Base-by-base conservation (phyloP, 2,113 vertebrate genomes). In the Tetrax tetrax region DNA sequence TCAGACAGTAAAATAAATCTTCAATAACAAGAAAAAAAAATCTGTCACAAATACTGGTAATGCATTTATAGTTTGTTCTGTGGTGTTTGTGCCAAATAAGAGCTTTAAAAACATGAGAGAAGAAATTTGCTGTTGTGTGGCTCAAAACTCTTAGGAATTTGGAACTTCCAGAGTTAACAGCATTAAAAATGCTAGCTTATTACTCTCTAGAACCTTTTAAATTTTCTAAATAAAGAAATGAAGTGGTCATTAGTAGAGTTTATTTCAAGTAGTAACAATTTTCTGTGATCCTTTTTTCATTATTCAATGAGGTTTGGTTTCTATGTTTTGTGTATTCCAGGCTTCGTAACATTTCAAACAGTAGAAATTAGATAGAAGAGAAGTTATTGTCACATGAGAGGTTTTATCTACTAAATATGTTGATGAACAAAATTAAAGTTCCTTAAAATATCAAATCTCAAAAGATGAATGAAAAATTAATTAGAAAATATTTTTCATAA, bases 1-100 rank as follows among this genome's bases (percentile, higher is more conserved):
- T 89, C 88, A 86, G 83, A 59, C 64, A 90, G 80, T 83, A 74
- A 91, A 95, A 94, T 92, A 95, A 87, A 80, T 72, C 63, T 87
- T 76, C 75, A 38, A 64, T 90, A 94, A 75, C 50, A 92, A 82
- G 87, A 74, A 68, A 80, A 56, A 65, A 28, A 78, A 83, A n/a
- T 37, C 87, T 91, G 64, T 72, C 89, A 89, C 57, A 66, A 77
- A 56, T 64, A 9, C 48, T 61, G 31, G 28, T 83, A 70, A 53
- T 69, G 54, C 43, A 91, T 96, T 68, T 87, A 27, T 37, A 70
- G 43, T 63, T 95, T 60, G 23, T 48, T 61, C 60, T 93, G 90
- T 13, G 0, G 33, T 54, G 13, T 54, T 86, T 77, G 33, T 72
- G 43, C 54, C 72, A 87, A 71, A 65, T 29, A 65, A 83, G 31